These are phyloP conservation scores for Calameuta pallipes DNA, from an alignment of 2,888 invertebrate species.

Conservation along the genomic window DNA sequence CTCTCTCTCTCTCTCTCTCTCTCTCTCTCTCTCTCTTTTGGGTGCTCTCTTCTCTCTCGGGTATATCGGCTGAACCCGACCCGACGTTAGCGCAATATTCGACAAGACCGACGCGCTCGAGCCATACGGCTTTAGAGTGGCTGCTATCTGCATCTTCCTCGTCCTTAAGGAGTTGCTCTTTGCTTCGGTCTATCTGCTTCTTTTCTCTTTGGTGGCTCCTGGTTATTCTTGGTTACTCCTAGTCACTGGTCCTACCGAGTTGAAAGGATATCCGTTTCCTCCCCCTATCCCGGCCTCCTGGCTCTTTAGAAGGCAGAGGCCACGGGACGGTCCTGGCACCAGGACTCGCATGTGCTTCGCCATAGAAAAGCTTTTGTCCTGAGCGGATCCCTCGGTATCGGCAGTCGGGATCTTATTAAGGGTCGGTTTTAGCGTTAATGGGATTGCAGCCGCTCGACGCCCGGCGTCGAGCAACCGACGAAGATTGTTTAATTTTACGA, in stretches of 20 bases:
- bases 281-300: no score
- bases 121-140: constrained; percentile 4
- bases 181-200: no score
- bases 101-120: constrained; percentile 7
- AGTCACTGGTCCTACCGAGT: no score
- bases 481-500: constrained; percentile 36
- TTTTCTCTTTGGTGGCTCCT: no score
- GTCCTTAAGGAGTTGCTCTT: constrained; percentile 6
- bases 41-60: not conserved
- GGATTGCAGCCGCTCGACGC: constrained; percentile 26
- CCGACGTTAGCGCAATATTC: not conserved
- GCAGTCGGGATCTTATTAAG: constrained; percentile 7
- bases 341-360: not conserved
- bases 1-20: not conserved
- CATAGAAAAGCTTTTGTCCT: constrained; percentile 7
- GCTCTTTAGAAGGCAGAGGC: no score
- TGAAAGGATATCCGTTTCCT: no score
- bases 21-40: not conserved
- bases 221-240: no score
- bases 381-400: not conserved
- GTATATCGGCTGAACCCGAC: not conserved
- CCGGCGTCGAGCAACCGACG: constrained; percentile 5
- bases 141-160: not conserved
- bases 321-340: no score
- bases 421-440: constrained; percentile 20